Conservation (phyloP, 92 coral and sea anemone genomes). For the Siderastrea radians region DNA sequence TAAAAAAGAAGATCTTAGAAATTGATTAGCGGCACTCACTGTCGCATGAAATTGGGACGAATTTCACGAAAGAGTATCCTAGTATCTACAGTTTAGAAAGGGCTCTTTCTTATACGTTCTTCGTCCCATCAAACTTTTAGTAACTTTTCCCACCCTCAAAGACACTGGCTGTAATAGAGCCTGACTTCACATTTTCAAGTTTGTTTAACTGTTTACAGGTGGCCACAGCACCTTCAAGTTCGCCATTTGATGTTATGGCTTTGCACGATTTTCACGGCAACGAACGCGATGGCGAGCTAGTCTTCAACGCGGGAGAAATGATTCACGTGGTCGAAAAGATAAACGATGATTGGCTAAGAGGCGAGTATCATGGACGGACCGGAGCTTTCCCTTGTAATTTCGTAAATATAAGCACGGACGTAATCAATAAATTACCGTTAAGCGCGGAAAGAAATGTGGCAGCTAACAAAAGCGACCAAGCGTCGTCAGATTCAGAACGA, state of each 20-base stretch:
- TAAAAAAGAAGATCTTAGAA: too few species aligned
- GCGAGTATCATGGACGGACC: slow-evolving; percentile 55
- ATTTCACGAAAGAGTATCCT: too few species aligned
- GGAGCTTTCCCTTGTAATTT: slow-evolving; percentile 91
- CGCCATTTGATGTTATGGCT: slow-evolving; percentile 67
- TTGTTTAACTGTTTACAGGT: slow-evolving; percentile 10
- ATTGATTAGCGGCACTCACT: too few species aligned
- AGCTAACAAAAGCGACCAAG: neutral
- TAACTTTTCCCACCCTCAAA: too few species aligned
- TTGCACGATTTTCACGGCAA: slow-evolving; percentile 83
- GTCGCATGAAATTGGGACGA: too few species aligned
- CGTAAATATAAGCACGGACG: slow-evolving; percentile 74
- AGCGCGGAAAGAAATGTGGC: neutral
- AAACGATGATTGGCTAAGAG: slow-evolving; percentile 93
- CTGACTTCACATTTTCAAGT: neutral
- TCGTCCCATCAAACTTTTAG: too few species aligned
- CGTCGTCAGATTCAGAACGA: neutral
- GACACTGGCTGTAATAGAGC: too few species aligned
- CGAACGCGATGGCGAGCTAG: slow-evolving; percentile 81
- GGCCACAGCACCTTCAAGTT: neutral
- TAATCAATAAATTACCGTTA: slow-evolving; percentile 33
- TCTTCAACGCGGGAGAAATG: slow-evolving; percentile 76
- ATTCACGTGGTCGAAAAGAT: slow-evolving; percentile 79
- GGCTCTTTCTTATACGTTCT: too few species aligned
- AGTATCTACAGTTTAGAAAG: too few species aligned